Conservation (phyloP, 2,113 vertebrate species). For the Phainopepla nitens region DNA sequence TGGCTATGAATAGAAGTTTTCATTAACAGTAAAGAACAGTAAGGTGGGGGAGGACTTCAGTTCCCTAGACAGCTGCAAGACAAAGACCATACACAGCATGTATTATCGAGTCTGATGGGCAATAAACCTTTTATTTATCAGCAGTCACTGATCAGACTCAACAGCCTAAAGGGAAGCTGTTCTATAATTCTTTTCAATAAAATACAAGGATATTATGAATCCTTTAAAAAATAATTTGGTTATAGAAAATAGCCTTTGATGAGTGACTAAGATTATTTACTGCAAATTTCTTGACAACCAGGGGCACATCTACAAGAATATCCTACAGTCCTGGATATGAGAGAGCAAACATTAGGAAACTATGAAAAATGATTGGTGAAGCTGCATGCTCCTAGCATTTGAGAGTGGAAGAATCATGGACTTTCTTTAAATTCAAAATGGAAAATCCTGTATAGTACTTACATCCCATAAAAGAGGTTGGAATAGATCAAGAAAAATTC, state of each 20-base stretch:
- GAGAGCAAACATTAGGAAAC: background rate
- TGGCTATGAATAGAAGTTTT: background rate
- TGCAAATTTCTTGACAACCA: background rate
- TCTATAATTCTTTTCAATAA: background rate
- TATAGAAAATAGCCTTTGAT: background rate
- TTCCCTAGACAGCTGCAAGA: background rate
- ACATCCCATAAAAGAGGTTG: background rate
- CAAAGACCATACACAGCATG: background rate
- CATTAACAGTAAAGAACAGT: background rate
- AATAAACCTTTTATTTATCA: background rate
- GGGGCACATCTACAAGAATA: background rate
- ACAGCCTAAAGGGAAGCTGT: background rate
- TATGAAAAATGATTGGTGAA: background rate
- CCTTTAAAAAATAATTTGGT: background rate
- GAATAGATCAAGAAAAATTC: background rate
- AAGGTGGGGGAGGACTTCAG: background rate
- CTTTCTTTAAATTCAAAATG: background rate
- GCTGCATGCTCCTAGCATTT: background rate
- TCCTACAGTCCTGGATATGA: background rate
- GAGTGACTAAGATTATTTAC: background rate
- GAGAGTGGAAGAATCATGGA: background rate
- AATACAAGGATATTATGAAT: background rate
- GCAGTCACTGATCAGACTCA: background rate
- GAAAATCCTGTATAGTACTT: background rate
- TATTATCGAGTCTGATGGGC: background rate